Base-by-base conservation (phyloP, 2,797 vertebrate genomes). In the Acomys russatus region DNA sequence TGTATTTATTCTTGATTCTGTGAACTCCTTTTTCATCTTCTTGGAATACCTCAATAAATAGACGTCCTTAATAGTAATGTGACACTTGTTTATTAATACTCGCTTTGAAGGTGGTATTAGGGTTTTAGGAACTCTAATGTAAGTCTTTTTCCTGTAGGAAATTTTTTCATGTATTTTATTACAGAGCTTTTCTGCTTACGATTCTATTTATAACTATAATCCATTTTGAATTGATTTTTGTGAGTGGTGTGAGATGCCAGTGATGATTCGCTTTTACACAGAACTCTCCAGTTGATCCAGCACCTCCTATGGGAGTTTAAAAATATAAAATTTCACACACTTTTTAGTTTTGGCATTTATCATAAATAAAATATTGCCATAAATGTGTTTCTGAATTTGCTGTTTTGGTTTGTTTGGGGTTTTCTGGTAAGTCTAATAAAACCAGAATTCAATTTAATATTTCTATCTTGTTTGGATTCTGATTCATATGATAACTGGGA, bases 11-110 rank as follows among this genome's bases (percentile, higher is more conserved):
- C 22, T 78, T 56, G 7, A 15, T 11, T 44, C 30, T 77, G 30
- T 20, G 30, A 1, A 9, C 78, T 77, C 0, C 23, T 78, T 87
- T n/a, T 63, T 7, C 64, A 4, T 83, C 33, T 90, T 63, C 11
- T 66, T 68, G 71, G 9, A 93, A 49, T 56, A 59, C 66, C 90
- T 85, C 56, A 70, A 35, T 88, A 88, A 92, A 73, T 59, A 70
- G 1, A 76, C 56, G 1, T 66, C 44, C 2, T 82, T 91, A 66
- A 61, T 71, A 59, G 64, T 71, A 73, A 92, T 71, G 38, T 80
- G 25, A 35, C 30, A 66, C 64, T 9, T 74, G 17, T 59, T 71
- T 80, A 94, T 90, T 35, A 44, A 0, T 87, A 22, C 83, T 90
- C 61, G 90, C 12, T 35, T 83, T 83, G 63, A 77, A 38, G 17